Base-by-base conservation (phyloP, 2,888 invertebrate species). In the Eupsilia transversa region DNA sequence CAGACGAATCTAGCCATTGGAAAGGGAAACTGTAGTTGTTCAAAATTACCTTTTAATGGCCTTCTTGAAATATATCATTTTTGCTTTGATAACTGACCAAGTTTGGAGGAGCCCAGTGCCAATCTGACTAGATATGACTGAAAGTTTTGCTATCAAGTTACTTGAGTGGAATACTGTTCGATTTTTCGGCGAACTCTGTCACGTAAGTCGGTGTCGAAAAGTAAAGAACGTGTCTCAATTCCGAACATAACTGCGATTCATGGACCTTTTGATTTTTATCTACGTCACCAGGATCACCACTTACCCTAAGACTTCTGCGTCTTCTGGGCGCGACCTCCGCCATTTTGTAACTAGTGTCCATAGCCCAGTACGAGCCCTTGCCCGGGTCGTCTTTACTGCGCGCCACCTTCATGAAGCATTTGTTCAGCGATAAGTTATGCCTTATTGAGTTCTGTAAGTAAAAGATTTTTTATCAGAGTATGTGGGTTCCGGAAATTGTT, bases 311-410 rank as follows among this genome's bases (percentile, higher is more conserved):
- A 86, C 96, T 96, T 67, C 96, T 93, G 38, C 97, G 96, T 82
- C 97, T 95, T 69, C 97, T 91, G 7, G 96, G 95, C 46, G 96
- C 94, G 46, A 96, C 96, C 83, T 97, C 97, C 0, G 97, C 97
- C 90, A 97, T 95, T 77, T 96, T 96, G 89, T 96, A 96, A 83
- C 95, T 96, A 84, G 95, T 96, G 90, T 97, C 97, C 93, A 97
- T 97, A 35, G 97, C 97, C 97, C 97, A 97, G 91, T 97, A 97
- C 4, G 97, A 97, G 33, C 97, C 97, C 92, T 98, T 98, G 88
- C 98, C 98, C 1, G 97, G 97, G 91, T 98, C 97, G 89, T 97
- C 97, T 92, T 97, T 97, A 77, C 97, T 97, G 80, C 97, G 96
- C 17, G 97, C 97, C 83, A 98, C 97, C 92, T 97, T 97, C 92